These are phyloP conservation scores for Armadillidium nasatum DNA, from an alignment of 1,140 invertebrate genomes.

Conservation along the genomic window DNA sequence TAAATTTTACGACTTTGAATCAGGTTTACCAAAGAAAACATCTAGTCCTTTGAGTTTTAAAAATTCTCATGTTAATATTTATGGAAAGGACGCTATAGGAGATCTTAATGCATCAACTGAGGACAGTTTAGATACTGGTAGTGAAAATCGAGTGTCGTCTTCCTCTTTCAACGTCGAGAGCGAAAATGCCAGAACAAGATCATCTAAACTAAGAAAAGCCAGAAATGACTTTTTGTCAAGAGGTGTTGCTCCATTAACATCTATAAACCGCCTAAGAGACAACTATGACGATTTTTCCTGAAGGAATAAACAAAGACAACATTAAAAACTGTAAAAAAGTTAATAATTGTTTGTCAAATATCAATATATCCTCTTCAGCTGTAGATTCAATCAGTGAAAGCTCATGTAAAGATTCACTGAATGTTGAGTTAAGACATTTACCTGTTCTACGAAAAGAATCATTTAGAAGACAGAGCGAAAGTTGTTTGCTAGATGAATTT, in stretches of 20 bases:
- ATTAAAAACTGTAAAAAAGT: slow-evolving; percentile 12
- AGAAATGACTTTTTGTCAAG: slow-evolving; percentile 29
- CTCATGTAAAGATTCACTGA: neutral
- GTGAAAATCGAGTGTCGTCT: neutral
- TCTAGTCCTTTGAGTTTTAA: neutral
- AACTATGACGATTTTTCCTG: neutral
- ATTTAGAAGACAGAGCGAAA: slow-evolving; percentile 12
- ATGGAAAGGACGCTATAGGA: neutral
- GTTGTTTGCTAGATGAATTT: neutral
- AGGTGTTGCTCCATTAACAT: neutral
- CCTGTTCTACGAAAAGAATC: slow-evolving; percentile 7
- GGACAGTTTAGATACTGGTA: neutral
- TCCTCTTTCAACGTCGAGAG: neutral
- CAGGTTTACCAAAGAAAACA: neutral
- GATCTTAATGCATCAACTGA: neutral
- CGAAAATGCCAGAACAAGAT: neutral
- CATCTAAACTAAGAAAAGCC: slow-evolving; percentile 18
- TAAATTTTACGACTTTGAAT: neutral
- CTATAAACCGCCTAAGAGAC: neutral
- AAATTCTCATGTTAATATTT: neutral
- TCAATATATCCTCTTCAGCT: neutral
- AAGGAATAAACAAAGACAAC: neutral
- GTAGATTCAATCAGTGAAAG: neutral
- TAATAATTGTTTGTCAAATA: neutral
- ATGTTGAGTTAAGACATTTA: neutral